Percentiles rank a stretch among this genome's conserved stretches.
phyloP scores from a whole-genome alignment of 1,140 invertebrate genomes.

The Coenobita brevimanus region DNA sequence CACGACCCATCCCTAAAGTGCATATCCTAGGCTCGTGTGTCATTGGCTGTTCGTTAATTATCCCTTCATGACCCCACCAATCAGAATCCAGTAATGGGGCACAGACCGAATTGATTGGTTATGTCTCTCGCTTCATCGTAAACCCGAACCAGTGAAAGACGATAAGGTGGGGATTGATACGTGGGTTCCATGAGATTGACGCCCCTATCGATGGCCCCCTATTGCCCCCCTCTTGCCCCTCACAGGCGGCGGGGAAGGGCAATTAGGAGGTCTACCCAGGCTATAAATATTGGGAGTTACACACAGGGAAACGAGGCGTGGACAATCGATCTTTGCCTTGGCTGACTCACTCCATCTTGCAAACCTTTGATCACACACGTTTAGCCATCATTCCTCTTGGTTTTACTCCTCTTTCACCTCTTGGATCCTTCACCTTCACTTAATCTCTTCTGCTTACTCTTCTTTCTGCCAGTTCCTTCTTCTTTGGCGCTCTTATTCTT shows the following conservation, averaged over 20 bases:
- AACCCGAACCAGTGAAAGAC: background rate
- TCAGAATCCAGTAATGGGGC: conserved; percentile 39
- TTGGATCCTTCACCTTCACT: no score
- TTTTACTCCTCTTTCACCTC: no score
- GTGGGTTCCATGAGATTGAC: background rate
- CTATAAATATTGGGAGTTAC: conserved; percentile 46
- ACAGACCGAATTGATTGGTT: conserved; percentile 62
- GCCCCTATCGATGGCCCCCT: background rate
- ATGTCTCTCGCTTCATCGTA: conserved; percentile 24
- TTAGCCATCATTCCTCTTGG: no score
- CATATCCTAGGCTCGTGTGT: conserved; percentile 44
- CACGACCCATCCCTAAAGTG: background rate
- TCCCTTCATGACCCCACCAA: conserved; percentile 34
- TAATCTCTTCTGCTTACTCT: no score
- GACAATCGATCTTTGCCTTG: conserved; percentile 45
- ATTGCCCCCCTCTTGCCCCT: background rate
- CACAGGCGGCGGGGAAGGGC: conserved; percentile 13
- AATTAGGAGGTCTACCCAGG: conserved; percentile 35
- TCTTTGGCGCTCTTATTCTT: no score
- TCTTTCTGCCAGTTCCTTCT: no score
- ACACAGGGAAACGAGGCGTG: conserved; percentile 45
- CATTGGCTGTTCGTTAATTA: conserved; percentile 58
- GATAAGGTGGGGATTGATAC: background rate
- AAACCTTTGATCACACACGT: no score
- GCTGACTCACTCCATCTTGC: conserved; percentile 13